Conservation (phyloP, 2,113 vertebrate genomes). For the Psephotus haematonotus region DNA sequence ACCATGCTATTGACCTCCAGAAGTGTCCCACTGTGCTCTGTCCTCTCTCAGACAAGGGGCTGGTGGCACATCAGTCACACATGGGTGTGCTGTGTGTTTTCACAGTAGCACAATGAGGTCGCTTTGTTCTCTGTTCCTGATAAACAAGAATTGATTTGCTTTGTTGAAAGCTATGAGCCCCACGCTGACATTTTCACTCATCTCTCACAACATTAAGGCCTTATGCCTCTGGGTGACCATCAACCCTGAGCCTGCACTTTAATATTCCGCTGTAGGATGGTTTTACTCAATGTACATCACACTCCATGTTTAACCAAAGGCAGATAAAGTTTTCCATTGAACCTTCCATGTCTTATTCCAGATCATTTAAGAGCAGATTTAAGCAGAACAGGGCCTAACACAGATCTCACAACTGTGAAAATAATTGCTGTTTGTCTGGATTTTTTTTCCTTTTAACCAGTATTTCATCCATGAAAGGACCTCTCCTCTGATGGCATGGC, state of each 20-base stretch:
- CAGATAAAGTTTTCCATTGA: background rate
- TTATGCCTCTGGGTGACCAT: background rate
- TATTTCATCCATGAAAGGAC: background rate
- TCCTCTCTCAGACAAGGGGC: background rate
- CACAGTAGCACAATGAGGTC: background rate
- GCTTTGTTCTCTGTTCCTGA: constrained; percentile 2
- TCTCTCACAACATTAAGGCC: background rate
- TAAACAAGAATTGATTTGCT: constrained; percentile 6
- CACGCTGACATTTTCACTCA: background rate
- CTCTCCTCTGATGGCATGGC: background rate
- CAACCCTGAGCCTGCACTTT: background rate
- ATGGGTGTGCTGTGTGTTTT: background rate
- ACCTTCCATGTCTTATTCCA: background rate
- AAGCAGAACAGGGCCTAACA: background rate
- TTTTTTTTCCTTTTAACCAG: background rate
- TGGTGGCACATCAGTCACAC: background rate
- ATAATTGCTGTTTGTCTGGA: background rate
- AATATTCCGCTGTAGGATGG: background rate
- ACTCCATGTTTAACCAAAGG: background rate
- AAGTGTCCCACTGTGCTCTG: fast-evolving
- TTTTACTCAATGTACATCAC: background rate
- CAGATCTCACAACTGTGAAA: background rate
- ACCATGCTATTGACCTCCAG: background rate
- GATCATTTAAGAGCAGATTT: background rate
- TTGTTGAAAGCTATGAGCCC: constrained; percentile 8